Conservation (phyloP, 2,888 invertebrate species). For the Phalera bucephala region DNA sequence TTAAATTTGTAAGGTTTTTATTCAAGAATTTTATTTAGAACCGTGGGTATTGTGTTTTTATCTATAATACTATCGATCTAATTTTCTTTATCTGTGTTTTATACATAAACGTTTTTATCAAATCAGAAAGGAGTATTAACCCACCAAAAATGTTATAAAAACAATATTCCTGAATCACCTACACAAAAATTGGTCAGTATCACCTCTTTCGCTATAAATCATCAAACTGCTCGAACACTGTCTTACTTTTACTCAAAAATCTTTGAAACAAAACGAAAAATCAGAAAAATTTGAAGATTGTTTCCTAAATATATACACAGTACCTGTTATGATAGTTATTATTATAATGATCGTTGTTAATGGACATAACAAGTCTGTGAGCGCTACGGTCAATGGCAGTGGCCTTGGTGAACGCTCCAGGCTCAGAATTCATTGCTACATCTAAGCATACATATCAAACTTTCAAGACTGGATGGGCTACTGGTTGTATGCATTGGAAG, state of each 20-base stretch:
- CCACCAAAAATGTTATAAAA: background rate
- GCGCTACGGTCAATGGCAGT: constrained; percentile 45
- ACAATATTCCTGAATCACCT: constrained; percentile 18
- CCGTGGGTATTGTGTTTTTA: no score
- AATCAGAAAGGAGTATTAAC: no score
- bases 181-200: constrained; percentile 12
- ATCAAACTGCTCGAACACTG: no score
- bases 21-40: no score
- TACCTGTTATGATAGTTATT: no score
- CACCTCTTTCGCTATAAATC: constrained; percentile 13
- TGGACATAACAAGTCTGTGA: constrained; percentile 33
- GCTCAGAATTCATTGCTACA: constrained; percentile 29
- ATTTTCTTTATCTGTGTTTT: no score
- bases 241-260: constrained; percentile 11
- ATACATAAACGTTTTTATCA: no score
- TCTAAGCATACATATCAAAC: constrained; percentile 10
- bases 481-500: constrained; percentile 5
- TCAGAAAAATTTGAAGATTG: no score
- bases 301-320: no score
- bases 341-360: constrained; percentile 52
- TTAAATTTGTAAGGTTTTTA: no score
- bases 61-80: no score
- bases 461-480: constrained; percentile 2
- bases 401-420: constrained; percentile 44
- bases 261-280: constrained; percentile 1